Base-by-base conservation (phyloP, 2,888 invertebrate species). In the Exocentrus adspersus region DNA sequence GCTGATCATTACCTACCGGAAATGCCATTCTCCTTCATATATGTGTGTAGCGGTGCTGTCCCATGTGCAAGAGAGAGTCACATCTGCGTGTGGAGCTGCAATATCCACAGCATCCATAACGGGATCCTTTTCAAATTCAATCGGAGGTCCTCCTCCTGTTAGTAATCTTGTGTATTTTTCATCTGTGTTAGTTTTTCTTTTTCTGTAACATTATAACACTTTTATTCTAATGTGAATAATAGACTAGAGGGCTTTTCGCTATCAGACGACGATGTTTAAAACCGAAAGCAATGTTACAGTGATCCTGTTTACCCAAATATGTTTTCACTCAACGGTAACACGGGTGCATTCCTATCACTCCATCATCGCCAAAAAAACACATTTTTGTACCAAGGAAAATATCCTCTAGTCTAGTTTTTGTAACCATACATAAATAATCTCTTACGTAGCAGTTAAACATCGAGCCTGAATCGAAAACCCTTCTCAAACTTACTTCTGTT, bases 41-140 rank as follows among this genome's bases (percentile, higher is more conserved):
- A n/a, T n/a, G 19, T 51, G 17, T 17, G 51, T 51, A 32, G 30
- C 30, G 28, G 51, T 51, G 30, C 30, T 51, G 37, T 61, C 56
- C 56, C 61, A 61, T 54, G 37, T 42, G 30, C 60, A 60, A 24
- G 32, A 10, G 10, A 10, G 32, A 10, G 32, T 32, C 32, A 32
- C 32, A 32, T 60, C 52, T 52, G 43, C 52, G 52, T 60, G 30
- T 52, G 51, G 60, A 12, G 60, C 60, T 48, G 60, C 60, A 24
- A 61, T 28, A 46, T 45, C 54, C 46, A 61, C 61, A 4, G 54
- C 61, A 14, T 61, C 53, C 56, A 61, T 61, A 14, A 61, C 48
- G 5, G 61, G 46, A 21, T 61, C 61, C 32, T 48, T 30, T 30
- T 61, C 45, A 14, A 59, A 60, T 56, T 37, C 50, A 51, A 51